Conservation (phyloP, 2,113 vertebrate genomes). For the Hymenochirus boettgeri region DNA sequence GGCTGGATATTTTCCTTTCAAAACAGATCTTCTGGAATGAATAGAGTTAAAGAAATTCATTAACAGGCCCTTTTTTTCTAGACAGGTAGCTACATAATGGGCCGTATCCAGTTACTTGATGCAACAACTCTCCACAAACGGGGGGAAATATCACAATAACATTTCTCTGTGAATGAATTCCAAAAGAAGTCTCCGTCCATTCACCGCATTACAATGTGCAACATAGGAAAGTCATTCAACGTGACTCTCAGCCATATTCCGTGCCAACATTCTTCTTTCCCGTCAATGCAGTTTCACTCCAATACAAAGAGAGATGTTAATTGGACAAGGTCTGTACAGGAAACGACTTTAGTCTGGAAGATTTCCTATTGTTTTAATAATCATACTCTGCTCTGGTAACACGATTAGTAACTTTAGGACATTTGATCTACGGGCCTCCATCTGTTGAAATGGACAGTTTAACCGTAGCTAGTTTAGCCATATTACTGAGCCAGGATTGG, state of each 20-base stretch:
- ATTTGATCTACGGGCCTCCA: too few species aligned
- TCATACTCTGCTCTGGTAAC: too few species aligned
- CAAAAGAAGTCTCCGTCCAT: not conserved
- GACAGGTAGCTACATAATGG: conserved; percentile 3
- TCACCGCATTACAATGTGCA: not conserved
- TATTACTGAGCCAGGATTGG: too few species aligned
- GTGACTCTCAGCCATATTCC: not conserved
- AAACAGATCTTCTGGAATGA: not conserved
- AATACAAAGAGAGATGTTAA: too few species aligned
- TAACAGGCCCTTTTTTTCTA: not conserved
- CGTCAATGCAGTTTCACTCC: too few species aligned
- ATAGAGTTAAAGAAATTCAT: not conserved
- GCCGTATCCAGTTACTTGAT: conserved; percentile 4
- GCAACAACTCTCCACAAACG: not conserved
- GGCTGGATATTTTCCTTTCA: too few species aligned
- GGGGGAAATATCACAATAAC: conserved; percentile 14
- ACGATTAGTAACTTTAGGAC: too few species aligned
- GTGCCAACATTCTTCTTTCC: not conserved
- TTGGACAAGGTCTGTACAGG: too few species aligned
- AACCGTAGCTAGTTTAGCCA: too few species aligned
- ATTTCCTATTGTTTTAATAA: too few species aligned
- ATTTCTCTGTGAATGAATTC: not conserved
- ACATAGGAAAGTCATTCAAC: not conserved
- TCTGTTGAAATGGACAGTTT: too few species aligned
- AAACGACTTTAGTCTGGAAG: too few species aligned